Evolutionary conservation across 1,140 invertebrate genomes (phyloP).

Genomic region (Zaprionus tsacasi): DNA sequence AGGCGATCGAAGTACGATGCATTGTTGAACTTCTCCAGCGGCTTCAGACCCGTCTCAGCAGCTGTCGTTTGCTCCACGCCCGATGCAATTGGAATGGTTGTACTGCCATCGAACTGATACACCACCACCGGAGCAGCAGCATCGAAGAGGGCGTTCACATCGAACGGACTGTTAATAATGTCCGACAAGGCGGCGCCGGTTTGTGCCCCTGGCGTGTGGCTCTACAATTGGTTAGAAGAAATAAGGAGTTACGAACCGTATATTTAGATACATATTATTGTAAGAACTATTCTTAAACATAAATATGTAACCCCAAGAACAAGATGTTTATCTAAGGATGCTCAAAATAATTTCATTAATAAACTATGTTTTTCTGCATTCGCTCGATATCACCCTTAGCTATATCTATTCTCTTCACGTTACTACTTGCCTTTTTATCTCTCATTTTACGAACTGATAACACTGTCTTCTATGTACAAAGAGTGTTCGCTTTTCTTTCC

Average conservation of each 20-base stretch:
- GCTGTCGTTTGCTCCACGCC: slow-evolving; percentile 19
- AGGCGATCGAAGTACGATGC: slow-evolving; percentile 94
- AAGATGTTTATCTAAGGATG: neutral
- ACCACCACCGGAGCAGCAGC: slow-evolving; percentile 93
- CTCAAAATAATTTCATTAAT: neutral
- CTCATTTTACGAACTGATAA: neutral
- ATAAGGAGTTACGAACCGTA: neutral
- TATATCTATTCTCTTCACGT: neutral
- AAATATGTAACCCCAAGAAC: neutral
- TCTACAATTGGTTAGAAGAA: slow-evolving; percentile 41
- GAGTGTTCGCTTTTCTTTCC: neutral
- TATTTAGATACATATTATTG: neutral
- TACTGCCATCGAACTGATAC: slow-evolving; percentile 92
- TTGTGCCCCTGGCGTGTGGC: slow-evolving; percentile 78
- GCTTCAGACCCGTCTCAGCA: slow-evolving; percentile 50
- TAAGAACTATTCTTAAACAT: neutral
- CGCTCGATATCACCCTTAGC: neutral
- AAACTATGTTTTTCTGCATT: neutral
- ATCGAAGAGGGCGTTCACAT: slow-evolving; percentile 88
- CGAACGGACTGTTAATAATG: slow-evolving; percentile 73
- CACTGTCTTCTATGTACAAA: neutral
- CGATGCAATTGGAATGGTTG: slow-evolving; percentile 79
- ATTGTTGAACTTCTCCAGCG: slow-evolving; percentile 77
- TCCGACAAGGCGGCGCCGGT: slow-evolving; percentile 70
- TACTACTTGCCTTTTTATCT: slow-evolving; percentile 1